Evolutionary conservation across 2,113 vertebrate species (phyloP).

Genomic region (Melanotaenia duboulayi): DNA sequence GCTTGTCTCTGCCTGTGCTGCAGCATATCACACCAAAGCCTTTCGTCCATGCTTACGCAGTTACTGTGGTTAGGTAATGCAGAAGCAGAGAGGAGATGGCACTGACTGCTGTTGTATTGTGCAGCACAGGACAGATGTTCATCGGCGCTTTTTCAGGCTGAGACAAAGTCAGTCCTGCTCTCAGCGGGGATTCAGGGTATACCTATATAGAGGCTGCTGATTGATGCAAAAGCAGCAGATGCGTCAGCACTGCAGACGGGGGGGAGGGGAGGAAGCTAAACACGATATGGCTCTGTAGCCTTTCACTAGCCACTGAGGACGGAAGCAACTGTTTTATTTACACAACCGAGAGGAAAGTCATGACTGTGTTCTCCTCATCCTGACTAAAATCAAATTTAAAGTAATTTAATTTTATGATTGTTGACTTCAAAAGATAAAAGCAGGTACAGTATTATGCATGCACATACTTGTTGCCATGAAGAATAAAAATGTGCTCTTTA

Average conservation of each 20-base stretch:
- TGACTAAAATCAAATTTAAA: constrained; percentile 18
- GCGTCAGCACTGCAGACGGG: constrained; percentile 89
- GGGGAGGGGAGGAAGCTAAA: constrained; percentile 80
- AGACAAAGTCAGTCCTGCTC: constrained; percentile 66
- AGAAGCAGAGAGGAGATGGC: constrained; percentile 50
- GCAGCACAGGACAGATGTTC: constrained; percentile 38
- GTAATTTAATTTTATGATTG: background rate
- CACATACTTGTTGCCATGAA: constrained; percentile 7
- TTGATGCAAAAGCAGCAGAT: constrained; percentile 91
- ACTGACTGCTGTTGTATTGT: constrained; percentile 35
- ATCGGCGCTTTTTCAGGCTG: constrained; percentile 67
- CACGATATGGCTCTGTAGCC: constrained; percentile 61
- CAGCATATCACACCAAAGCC: constrained; percentile 51
- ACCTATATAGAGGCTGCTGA: constrained; percentile 91
- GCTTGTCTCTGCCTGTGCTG: constrained; percentile 53
- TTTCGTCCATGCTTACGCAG: constrained; percentile 71
- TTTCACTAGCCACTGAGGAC: constrained; percentile 60
- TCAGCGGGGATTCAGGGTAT: constrained; percentile 78
- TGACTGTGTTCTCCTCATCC: constrained; percentile 20
- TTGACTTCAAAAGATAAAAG: constrained; percentile 34
- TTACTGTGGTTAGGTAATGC: constrained; percentile 66
- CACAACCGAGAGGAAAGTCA: constrained; percentile 30
- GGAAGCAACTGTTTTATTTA: constrained; percentile 66
- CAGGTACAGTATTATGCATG: constrained; percentile 31
- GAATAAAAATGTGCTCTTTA: constrained; percentile 18